Conservation (phyloP, 2,113 vertebrate species). For the Pelecanoides urinatrix region DNA sequence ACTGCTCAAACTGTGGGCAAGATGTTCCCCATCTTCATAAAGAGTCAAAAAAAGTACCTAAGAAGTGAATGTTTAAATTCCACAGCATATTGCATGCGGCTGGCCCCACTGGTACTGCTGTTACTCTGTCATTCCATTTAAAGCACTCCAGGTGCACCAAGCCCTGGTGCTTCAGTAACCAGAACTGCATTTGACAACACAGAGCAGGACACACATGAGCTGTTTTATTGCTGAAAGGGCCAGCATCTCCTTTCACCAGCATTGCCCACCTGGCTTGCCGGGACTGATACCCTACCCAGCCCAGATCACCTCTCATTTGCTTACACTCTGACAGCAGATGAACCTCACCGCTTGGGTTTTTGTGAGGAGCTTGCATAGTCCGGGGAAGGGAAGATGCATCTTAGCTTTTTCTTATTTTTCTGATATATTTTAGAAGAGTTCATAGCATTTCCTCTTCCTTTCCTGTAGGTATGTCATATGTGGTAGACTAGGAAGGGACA, state of each 20-base stretch:
- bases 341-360: neutral
- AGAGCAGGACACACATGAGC: neutral
- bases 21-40: neutral
- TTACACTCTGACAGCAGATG: neutral
- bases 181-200: neutral
- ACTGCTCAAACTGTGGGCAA: neutral
- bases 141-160: neutral
- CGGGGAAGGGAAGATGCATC: neutral
- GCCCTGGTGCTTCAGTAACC: neutral
- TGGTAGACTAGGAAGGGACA: neutral
- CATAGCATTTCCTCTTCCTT: neutral
- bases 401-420: neutral
- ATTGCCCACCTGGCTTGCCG: neutral
- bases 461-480: neutral
- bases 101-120: neutral
- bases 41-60: neutral
- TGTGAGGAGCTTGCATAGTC: neutral
- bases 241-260: neutral
- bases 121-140: neutral
- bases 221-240: neutral
- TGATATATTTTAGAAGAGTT: neutral
- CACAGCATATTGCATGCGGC: neutral
- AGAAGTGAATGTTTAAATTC: neutral
- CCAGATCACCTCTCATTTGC: neutral
- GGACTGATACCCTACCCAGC: too few relatives aligned